Base-by-base conservation (phyloP, 2,113 vertebrate genomes). In the Hydrolagus affinis region DNA sequence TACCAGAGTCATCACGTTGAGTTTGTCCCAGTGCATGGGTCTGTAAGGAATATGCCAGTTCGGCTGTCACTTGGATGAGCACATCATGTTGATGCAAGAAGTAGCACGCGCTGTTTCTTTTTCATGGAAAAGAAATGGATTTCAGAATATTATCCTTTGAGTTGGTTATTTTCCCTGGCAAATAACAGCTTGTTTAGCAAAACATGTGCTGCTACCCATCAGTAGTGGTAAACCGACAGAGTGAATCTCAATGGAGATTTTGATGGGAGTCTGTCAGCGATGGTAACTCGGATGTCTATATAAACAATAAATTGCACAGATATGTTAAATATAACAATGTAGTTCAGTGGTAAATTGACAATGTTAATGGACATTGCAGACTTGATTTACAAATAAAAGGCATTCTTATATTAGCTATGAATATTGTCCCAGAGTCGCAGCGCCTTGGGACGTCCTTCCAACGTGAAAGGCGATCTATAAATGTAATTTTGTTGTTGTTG, bases 21-120 rank as follows among this genome's bases (percentile, higher is more conserved):
- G 11, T 60, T 85, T 85, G n/a, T 60, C 21, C 15, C 19, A 57
- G 70, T 73, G 85, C 85, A 56, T 73, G 25, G 69, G 23, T 72
- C 57, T 73, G 69, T 21, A 23, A 14, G 21, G 44, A 25, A 59
- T 44, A 19, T 85, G 70, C 70, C 70, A 85, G 70, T 44, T 85
- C 15, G n/a, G 15, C 85, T 72, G 70, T 72, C 85, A 59, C 56
- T 57, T 57, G 19, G 32, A 10, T 66, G 23, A 70, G 30, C 56
- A 71, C 19, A 85, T 85, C 85, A 85, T 70, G 72, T 85, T 70
- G 25, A 8, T 85, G 56, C 70, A 25, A 71, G 69, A 62, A 57
- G 62, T 25, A 60, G 19, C 23, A 15, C 73, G 14, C 78, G 57
- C 21, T 62, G 21, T 85, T 70, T 73, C 21, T 21, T 73, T 30